Base-by-base conservation (phyloP, 2,113 vertebrate genomes). In the Malaclemys terrapin region DNA sequence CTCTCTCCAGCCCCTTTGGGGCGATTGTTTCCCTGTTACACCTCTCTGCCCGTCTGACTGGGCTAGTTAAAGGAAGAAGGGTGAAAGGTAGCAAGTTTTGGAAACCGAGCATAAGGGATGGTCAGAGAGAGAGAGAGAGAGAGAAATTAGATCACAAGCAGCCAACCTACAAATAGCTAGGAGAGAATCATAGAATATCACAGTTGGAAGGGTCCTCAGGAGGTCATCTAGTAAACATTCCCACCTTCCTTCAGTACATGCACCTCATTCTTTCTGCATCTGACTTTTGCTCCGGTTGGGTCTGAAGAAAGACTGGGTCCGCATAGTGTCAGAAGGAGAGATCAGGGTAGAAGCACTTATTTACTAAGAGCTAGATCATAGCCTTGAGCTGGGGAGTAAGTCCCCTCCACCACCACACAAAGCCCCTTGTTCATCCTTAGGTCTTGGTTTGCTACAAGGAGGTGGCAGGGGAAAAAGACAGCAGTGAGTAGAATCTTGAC, bases 301-400 rank as follows among this genome's bases (percentile, higher is more conserved):
- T 19, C 57, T n/a, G 91, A 93, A 62, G 69, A 19, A 72, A 38
- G 59, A n/a, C 80, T 3, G 47, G 42, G 29, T 20, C 42, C 38
- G 49, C 35, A 9, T 4, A n/a, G 29, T 35, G 20, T 31, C 53
- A 31, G 42, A 25, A 8, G 1, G 75, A 65, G 80, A 53, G 80
- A 27, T 27, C 2, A 0, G 0, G 53, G 45, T 27, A 35, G 4
- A n/a, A n/a, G 27, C 2, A 10, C 4, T 38, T 0, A 0, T 13
- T 25, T 9, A 29, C 35, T 8, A 4, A 49, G 89, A 72, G 80
- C 45, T 52, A 16, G 57, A 69, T 84, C 25, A 35, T 59, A 47
- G 45, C 62, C 10, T 27, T 81, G 0, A 0, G 16, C 11, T 6
- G 56, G 75, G 72, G 42, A 89, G 6, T 31, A 53, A 22, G 27